Conservation (phyloP, 1,140 invertebrate species). For the Cydia fagiglandana region DNA sequence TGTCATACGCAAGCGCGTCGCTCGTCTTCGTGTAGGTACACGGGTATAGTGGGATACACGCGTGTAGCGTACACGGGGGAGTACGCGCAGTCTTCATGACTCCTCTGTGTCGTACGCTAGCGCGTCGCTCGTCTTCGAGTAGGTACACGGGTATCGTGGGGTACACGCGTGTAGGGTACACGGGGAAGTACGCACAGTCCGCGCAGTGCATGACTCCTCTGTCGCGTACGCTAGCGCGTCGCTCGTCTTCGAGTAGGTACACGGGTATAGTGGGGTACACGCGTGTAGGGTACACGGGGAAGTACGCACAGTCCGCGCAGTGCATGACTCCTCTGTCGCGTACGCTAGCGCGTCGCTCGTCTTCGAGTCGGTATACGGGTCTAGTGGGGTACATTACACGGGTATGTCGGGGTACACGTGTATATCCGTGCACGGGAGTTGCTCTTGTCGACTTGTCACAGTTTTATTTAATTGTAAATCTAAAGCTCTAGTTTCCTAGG, state of each 20-base stretch:
- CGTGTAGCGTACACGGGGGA: background rate
- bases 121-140: constrained; percentile 94
- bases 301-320: constrained; percentile 79
- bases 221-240: constrained; percentile 99
- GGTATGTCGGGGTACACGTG: background rate
- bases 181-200: constrained; percentile 82
- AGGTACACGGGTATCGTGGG: constrained; percentile 45
- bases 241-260: constrained; percentile 89
- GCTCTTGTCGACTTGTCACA: no score
- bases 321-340: constrained; percentile 95
- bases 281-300: background rate
- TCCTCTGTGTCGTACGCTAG: constrained; percentile 99
- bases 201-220: constrained; percentile 95
- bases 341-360: constrained; percentile 99
- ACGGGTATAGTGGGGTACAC: background rate
- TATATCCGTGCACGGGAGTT: background rate
- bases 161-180: no score
- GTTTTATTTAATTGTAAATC: no score
- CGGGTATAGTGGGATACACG: background rate
- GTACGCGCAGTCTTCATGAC: constrained; percentile 83
- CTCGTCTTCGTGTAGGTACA: constrained; percentile 89
- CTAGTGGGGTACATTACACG: no score
- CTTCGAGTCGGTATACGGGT: constrained; percentile 83
- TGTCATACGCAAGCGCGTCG: constrained; percentile 98
- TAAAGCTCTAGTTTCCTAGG: no score